phyloP scores from a whole-genome alignment of 2,113 vertebrate species.

The Azemiops feae region DNA sequence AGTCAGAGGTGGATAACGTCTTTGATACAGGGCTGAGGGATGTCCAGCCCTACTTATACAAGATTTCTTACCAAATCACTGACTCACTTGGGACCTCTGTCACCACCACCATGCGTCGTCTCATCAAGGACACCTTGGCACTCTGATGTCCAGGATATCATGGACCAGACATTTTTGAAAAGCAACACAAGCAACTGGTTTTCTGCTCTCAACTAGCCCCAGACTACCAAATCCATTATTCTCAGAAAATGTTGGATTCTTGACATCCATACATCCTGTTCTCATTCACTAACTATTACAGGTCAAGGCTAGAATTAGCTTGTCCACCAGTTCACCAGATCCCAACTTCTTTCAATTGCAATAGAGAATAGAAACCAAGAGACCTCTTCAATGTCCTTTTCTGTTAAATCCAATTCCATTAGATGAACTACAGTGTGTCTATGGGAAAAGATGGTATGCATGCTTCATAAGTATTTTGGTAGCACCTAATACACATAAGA shows the following conservation, averaged over 20 bases:
- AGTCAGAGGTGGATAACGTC: constrained; percentile 97
- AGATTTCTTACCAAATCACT: constrained; percentile 96
- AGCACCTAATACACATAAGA: neutral
- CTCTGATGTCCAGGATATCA: constrained; percentile 66
- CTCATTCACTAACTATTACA: neutral
- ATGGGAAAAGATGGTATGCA: neutral
- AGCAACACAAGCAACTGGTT: neutral
- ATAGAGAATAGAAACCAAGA: neutral
- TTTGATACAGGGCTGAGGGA: constrained; percentile 95
- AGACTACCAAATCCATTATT: neutral
- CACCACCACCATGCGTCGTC: constrained; percentile 95
- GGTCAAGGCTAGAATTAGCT: neutral
- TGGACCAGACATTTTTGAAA: neutral
- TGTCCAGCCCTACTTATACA: constrained; percentile 96
- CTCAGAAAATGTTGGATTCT: neutral
- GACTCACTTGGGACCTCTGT: constrained; percentile 92
- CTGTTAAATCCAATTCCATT: neutral
- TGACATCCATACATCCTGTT: neutral
- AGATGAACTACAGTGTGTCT: neutral
- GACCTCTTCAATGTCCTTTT: neutral
- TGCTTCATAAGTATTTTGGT: neutral
- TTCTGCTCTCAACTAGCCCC: neutral
- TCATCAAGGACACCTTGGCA: constrained; percentile 96
- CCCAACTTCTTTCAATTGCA: neutral
- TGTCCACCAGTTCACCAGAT: neutral